phyloP scores from a whole-genome alignment of 2,888 invertebrate genomes.

The Xylota sylvarum region DNA sequence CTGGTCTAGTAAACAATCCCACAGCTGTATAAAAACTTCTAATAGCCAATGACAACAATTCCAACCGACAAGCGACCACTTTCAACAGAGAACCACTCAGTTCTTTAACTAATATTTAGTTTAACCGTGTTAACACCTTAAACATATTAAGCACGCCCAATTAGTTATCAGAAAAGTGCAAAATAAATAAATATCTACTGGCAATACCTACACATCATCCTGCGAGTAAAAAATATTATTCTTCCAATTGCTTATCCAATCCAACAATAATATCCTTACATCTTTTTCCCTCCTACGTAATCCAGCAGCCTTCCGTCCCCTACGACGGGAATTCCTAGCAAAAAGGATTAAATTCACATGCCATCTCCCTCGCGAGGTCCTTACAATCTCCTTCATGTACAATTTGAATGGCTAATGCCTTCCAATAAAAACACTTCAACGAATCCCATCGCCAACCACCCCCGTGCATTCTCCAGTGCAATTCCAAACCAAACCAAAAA shows the following conservation, averaged over 20 bases:
- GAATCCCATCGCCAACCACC: constrained; percentile 32
- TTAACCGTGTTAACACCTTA: constrained; percentile 63
- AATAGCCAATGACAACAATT: background rate
- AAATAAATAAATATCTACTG: constrained; percentile 70
- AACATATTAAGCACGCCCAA: constrained; percentile 68
- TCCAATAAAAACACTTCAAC: constrained; percentile 75
- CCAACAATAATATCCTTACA: constrained; percentile 63
- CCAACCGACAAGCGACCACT: background rate
- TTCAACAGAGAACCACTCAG: background rate
- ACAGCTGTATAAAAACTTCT: background rate
- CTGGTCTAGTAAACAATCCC: too few species aligned
- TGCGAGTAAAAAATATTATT: constrained; percentile 59
- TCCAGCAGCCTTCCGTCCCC: constrained; percentile 21
- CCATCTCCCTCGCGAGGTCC: constrained; percentile 50
- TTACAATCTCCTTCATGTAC: constrained; percentile 55
- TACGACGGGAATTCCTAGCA: constrained; percentile 16
- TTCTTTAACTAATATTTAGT: constrained; percentile 61
- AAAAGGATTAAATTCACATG: constrained; percentile 45
- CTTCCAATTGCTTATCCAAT: constrained; percentile 76
- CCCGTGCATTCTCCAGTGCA: constrained; percentile 36
- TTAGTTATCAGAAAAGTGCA: constrained; percentile 55
- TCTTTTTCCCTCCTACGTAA: constrained; percentile 40
- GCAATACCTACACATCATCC: constrained; percentile 51
- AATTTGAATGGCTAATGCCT: constrained; percentile 76
- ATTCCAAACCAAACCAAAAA: background rate